Percentiles rank a stretch among this genome's conserved stretches.
phyloP scores from a whole-genome alignment of 2,113 vertebrate genomes.

The Pungitius pungitius region DNA sequence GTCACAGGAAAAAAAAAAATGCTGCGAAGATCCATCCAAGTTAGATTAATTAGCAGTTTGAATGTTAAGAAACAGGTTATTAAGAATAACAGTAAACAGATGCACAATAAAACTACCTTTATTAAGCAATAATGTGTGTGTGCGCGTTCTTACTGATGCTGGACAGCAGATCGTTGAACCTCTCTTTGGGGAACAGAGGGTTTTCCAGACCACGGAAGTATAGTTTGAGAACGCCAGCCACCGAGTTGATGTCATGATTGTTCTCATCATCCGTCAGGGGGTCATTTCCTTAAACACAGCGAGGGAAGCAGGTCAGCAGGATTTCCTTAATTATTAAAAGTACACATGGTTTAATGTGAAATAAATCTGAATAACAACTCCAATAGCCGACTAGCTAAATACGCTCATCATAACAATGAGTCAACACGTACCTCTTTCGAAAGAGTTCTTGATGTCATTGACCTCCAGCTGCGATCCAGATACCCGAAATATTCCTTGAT shows the following conservation, averaged over 20 bases:
- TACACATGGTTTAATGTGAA: not conserved
- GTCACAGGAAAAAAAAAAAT: not conserved
- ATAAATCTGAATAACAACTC: not conserved
- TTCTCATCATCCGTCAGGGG: slow-evolving; percentile 96
- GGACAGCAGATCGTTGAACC: slow-evolving; percentile 96
- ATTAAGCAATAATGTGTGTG: not conserved
- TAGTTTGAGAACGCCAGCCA: slow-evolving; percentile 97
- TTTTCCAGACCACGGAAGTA: slow-evolving; percentile 98
- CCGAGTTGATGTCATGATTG: slow-evolving; percentile 98
- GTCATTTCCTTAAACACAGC: slow-evolving; percentile 88
- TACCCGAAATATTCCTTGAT: slow-evolving; percentile 98
- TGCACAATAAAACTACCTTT: not conserved
- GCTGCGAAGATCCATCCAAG: not conserved
- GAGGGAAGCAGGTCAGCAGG: slow-evolving; percentile 46
- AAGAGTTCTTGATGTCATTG: slow-evolving; percentile 99
- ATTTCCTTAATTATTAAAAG: not conserved
- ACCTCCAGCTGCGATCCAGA: slow-evolving; percentile 98
- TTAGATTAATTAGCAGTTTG: not conserved
- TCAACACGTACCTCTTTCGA: slow-evolving; percentile 90
- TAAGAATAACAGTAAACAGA: not conserved
- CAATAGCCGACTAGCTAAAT: not conserved
- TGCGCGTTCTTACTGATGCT: slow-evolving; percentile 90
- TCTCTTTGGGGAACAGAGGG: slow-evolving; percentile 98
- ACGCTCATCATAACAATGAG: not conserved
- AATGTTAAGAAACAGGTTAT: not conserved